Conservation (phyloP, 2,797 vertebrate species). For the Bovichtus variegatus region DNA sequence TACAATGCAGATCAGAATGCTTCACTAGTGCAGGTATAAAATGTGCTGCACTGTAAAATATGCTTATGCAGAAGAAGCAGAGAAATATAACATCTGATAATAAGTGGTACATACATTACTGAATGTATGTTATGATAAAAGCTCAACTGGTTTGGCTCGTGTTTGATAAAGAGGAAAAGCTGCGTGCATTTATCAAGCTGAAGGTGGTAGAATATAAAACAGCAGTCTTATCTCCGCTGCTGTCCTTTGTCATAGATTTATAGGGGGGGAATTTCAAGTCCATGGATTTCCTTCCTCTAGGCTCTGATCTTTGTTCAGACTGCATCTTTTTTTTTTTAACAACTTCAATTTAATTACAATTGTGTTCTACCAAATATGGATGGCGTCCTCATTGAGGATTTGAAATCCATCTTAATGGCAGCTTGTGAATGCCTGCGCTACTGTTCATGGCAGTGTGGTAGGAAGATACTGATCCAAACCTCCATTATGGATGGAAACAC, state of each 20-base stretch:
- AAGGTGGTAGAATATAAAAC: constrained; percentile 78
- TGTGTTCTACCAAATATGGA: constrained; percentile 40
- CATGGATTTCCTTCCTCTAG: constrained; percentile 62
- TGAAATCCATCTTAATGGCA: constrained; percentile 55
- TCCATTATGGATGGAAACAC: constrained; percentile 65
- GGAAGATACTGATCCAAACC: constrained; percentile 47
- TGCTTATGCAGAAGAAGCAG: constrained; percentile 30
- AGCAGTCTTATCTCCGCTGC: constrained; percentile 72
- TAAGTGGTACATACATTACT: constrained; percentile 65
- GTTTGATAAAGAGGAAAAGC: constrained; percentile 71
- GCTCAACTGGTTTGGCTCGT: constrained; percentile 56
- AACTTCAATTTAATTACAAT: constrained; percentile 63
- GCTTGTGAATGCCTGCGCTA: constrained; percentile 29
- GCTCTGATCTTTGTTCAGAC: constrained; percentile 57
- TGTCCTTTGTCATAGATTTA: constrained; percentile 76
- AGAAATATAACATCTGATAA: constrained; percentile 69
- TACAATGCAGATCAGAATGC: neutral
- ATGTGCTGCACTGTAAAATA: constrained; percentile 33
- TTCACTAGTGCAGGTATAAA: neutral
- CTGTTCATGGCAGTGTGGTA: constrained; percentile 39
- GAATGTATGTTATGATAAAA: constrained; percentile 76
- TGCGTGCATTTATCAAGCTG: constrained; percentile 75
- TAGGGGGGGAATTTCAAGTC: constrained; percentile 68
- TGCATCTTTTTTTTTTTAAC: constrained; percentile 47
- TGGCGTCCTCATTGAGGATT: constrained; percentile 32